Base-by-base conservation (phyloP, 2,888 invertebrate genomes). In the Diabrotica balteata region DNA sequence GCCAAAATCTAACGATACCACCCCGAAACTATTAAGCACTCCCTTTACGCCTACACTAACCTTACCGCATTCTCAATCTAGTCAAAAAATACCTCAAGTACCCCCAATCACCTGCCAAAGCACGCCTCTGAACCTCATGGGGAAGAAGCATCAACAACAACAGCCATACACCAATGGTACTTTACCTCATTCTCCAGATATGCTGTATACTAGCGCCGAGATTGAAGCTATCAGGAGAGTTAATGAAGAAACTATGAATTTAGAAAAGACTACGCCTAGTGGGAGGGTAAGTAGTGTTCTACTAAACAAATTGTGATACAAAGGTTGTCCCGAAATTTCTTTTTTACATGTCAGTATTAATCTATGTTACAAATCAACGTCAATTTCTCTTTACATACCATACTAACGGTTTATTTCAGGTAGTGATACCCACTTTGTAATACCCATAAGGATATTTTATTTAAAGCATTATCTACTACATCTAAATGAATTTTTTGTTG, bases 31-130 rank as follows among this genome's bases (percentile, higher is more conserved):
- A 57, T 60, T 69, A 57, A 73, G 66, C 72, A 73, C 75, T 70
- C 75, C 79, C 60, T 72, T 75, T 60, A 73, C 80, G 67, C 78
- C 80, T 66, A 80, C 78, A 67, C 73, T 80, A 69, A 80, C 76
- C 47, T 78, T 80, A 67, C 78, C 80, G 42, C 79, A 79, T 70
- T 70, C 77, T 44, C 71, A 71, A 64, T 79, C 82, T 81, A 81
- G 81, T 81, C 81, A 80, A 69, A 79, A 77, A 75, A 76, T 81
- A 81, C 81, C 81, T 80, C 82, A 80, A 66, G 75, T 68, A 51
- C 67, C 65, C 67, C 51, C 69, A 17, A 53, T 47, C 11, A 66
- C 65, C 52, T 67, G 71, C 45, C 72, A 70, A 59, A 71, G 69
- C 52, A 65, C 68, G 7, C 72, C 74, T 8, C 67, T 73, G 67